A percentile compares a stretch with the other conserved stretches of the same genome.
phyloP scores from a whole-genome alignment of 2,113 vertebrate genomes.

The Clupea harengus region DNA sequence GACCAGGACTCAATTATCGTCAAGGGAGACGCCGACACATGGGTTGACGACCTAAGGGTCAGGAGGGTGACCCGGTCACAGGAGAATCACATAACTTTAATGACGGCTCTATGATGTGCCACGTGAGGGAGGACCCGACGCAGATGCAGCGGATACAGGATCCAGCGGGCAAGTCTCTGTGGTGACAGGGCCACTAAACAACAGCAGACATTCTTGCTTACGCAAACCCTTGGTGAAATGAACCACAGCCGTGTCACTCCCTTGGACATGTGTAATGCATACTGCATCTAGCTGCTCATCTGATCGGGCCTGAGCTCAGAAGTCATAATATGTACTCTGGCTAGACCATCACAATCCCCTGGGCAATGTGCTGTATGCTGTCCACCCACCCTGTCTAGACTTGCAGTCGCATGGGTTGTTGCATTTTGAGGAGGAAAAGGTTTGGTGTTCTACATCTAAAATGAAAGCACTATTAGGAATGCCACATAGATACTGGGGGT shows the following conservation, averaged over 20 bases:
- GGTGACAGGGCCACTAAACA: background rate
- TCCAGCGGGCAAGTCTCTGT: background rate
- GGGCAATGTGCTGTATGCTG: background rate
- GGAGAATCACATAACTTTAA: slow-evolving; percentile 10
- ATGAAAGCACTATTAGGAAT: too few relatives aligned
- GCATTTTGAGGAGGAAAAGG: background rate
- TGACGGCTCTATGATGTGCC: slow-evolving; percentile 8
- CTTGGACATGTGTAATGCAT: slow-evolving; percentile 22
- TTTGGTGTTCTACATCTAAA: background rate
- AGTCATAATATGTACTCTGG: slow-evolving; percentile 31
- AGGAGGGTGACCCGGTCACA: slow-evolving; percentile 16
- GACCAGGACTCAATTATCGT: slow-evolving; percentile 20
- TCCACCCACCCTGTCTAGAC: background rate
- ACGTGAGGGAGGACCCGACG: background rate
- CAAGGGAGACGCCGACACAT: slow-evolving; percentile 14
- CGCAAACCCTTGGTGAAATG: background rate
- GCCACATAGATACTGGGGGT: background rate
- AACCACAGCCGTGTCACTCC: slow-evolving; percentile 2
- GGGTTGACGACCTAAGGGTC: slow-evolving; percentile 7
- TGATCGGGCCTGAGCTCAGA: slow-evolving; percentile 7
- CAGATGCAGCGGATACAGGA: background rate
- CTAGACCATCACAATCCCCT: background rate
- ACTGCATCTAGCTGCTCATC: slow-evolving; percentile 24
- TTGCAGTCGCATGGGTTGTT: too few relatives aligned
- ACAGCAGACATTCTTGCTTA: background rate